Base-by-base conservation (phyloP, 2,888 invertebrate species). In the Ischnus inquisitorius region DNA sequence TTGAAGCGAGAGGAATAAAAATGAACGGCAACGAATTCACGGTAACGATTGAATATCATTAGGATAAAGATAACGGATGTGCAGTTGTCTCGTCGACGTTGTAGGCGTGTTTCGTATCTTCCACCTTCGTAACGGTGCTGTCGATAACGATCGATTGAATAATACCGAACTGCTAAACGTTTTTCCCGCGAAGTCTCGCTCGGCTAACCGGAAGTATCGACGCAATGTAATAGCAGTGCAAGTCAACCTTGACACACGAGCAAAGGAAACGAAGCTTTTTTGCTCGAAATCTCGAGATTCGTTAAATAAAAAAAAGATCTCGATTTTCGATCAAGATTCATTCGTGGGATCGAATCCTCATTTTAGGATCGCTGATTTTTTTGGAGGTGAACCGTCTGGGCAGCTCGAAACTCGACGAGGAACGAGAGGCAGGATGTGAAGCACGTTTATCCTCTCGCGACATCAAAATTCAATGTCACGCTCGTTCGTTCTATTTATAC, bases 101-200 rank as follows among this genome's bases (percentile, higher is more conserved):
- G 69, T 54, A 71, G 69, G 69, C 22, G 69, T 54, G 54, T 64
- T 64, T 54, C n/a, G 28, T 39, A 10, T 75, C 60, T 80, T 83
- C 79, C 80, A 34, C 34, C 34, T 34, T 54, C 72, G 60, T 60
- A 80, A 83, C 83, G 74, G 83, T 77, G 60, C 14, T 62, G 71
- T 54, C 83, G 83, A 79, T 83, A 69, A 22, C 48, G 67, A 83
- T 80, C 83, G 72, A 83, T 82, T 82, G 78, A 57, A 64, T 22
- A 82, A 74, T 68, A 25, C 48, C 19, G 25, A 34, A 41, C 57
- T 6, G 22, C 65, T 51, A 64, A 41, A 34, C 39, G 16, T 75
- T 25, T 60, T 43, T 43, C 28, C 19, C 28, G 6, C 34, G 8
- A 34, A 4, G 34, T 46, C 8, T 22, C 22, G 43, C 19, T 10